A percentile compares a stretch with the other conserved stretches of the same genome.
Evolutionary conservation across 2,113 vertebrate genomes (phyloP).

Genomic region (Amazona vittata): DNA sequence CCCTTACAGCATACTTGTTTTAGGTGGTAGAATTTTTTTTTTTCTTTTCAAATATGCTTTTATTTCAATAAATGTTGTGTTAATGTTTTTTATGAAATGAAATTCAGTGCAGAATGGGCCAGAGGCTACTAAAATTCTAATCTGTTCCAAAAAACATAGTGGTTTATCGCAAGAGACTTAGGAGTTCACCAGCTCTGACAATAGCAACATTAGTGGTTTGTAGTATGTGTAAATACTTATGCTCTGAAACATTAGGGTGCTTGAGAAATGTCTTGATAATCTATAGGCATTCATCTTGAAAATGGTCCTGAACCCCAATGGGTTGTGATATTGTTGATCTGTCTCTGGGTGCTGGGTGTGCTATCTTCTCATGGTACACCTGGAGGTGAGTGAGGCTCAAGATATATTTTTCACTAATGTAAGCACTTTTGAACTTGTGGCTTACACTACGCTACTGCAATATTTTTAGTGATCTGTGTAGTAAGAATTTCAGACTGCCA

Average conservation of each 20-base stretch:
- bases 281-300: not conserved
- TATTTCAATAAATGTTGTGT: not conserved
- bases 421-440: not conserved
- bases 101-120: not conserved
- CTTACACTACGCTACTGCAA: not conserved
- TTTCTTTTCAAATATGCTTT: not conserved
- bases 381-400: not conserved
- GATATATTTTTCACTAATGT: not conserved
- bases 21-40: not conserved
- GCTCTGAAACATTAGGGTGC: not conserved
- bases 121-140: not conserved
- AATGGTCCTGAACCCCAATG: not conserved
- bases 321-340: not conserved
- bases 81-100: not conserved
- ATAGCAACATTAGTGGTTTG: fast-evolving
- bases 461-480: not conserved
- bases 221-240: not conserved
- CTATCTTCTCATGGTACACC: not conserved
- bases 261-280: not conserved
- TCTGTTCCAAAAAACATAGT: not conserved
- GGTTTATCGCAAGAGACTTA: not conserved
- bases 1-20: not conserved
- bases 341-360: not conserved
- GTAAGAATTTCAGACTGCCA: not conserved
- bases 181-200: not conserved